Base-by-base conservation (phyloP, 2,113 vertebrate genomes). In the Anarhynchus alexandrinus region DNA sequence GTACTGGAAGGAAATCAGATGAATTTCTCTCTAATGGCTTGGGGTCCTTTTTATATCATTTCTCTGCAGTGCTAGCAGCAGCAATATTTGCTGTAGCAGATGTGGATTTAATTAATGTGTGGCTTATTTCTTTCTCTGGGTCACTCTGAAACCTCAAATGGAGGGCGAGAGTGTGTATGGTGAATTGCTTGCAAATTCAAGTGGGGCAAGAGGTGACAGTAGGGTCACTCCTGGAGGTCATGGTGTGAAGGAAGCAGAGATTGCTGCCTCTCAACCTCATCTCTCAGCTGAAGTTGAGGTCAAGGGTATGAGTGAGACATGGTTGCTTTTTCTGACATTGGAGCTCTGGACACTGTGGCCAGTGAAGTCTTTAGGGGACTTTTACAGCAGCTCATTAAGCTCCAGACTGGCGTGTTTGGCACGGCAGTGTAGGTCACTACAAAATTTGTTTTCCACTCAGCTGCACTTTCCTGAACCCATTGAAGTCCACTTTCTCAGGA, bases 101-200 rank as follows among this genome's bases (percentile, higher is more conserved):
- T 83, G 93, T 85, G 77, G 58, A 82, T 96, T 94, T 96, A 97
- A 93, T 95, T 89, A 91, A 94, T 90, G 54, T 73, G 25, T n/a
- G 69, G 62, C 20, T 27, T 93, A 62, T 93, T 95, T 92, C 47
- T 87, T 89, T 92, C 86, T 72, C 58, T 11, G 26, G 83, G 67
- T 94, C 91, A 91, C 25, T 95, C 74, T 40, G 22, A 93, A 93
- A 78, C 6, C 49, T 85, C 58, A 42, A 70, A 85, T 61, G 40
- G 47, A 95, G 73, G 15, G 21, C 3, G 2, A 69, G 36, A 62
- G 8, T 32, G 21, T 52, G 21, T 7, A 9, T 15, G 9, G 78
- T 55, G 73, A 91, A 76, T 87, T 61, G 30, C 78, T 85, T 72
- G 66, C 23, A 87, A 76, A 78, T 87, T 89, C 61, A 40, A 23